Conservation (phyloP, 2,113 vertebrate genomes). For the Carlito syrichta region DNA sequence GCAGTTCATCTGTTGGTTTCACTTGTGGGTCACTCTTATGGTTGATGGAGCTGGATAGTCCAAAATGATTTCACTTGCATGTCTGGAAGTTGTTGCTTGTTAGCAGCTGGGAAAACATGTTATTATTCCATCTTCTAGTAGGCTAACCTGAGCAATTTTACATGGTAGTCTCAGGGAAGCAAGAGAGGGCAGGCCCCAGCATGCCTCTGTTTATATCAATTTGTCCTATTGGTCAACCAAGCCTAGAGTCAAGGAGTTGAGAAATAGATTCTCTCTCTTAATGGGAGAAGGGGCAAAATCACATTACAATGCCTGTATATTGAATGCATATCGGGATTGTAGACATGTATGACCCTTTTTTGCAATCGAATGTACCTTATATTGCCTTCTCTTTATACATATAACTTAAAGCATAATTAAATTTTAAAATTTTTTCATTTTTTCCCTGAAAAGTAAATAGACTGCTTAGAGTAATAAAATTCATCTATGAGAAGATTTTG, state of each 20-base stretch:
- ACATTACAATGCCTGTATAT: background rate
- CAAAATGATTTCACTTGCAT: background rate
- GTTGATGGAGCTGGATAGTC: background rate
- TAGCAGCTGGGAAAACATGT: background rate
- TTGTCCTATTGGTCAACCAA: background rate
- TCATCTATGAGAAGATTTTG: background rate
- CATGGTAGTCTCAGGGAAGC: background rate
- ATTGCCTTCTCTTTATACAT: background rate
- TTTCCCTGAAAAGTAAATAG: background rate
- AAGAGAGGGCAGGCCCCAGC: background rate
- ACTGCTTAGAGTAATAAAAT: background rate
- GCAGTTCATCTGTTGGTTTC: background rate
- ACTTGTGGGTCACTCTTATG: background rate
- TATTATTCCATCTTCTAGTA: background rate
- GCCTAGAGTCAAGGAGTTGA: background rate
- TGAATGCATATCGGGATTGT: background rate
- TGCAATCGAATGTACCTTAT: background rate
- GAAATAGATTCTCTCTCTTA: background rate
- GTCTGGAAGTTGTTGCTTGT: background rate
- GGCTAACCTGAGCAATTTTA: background rate
- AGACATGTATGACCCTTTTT: background rate
- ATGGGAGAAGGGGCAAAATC: background rate
- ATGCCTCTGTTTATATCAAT: background rate
- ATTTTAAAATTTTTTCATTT: background rate
- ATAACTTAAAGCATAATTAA: background rate